A percentile compares a stretch with the other conserved stretches of the same genome.
Conservation (phyloP, 2,888 invertebrate genomes). For the Apamea monoglypha region DNA sequence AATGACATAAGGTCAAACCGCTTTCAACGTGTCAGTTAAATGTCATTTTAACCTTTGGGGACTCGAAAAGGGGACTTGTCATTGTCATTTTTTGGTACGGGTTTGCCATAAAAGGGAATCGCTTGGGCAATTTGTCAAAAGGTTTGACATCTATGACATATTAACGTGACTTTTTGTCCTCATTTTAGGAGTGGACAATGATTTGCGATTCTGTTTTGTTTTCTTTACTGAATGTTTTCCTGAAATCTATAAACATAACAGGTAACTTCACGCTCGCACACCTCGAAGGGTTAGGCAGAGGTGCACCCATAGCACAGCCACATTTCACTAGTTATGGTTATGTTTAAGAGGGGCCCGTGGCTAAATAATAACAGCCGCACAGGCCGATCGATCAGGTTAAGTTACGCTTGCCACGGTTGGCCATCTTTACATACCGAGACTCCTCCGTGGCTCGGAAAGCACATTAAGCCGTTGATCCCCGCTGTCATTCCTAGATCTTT, state of each 20-base stretch:
- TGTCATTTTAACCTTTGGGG: slow-evolving; percentile 27
- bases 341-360: too few species aligned
- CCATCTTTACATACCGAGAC: too few species aligned
- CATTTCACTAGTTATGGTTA: not conserved
- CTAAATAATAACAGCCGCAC: too few species aligned
- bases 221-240: slow-evolving; percentile 1
- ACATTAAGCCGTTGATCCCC: too few species aligned
- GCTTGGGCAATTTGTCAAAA: slow-evolving; percentile 39
- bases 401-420: too few species aligned
- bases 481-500: too few species aligned
- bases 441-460: too few species aligned
- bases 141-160: slow-evolving; percentile 35
- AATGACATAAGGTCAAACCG: slow-evolving; percentile 15
- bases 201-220: slow-evolving; percentile 27
- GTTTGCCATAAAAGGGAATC: slow-evolving; percentile 16
- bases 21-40: slow-evolving; percentile 22
- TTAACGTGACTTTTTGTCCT: slow-evolving; percentile 22
- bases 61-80: slow-evolving; percentile 17
- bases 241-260: not conserved
- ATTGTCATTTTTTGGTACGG: slow-evolving; percentile 17
- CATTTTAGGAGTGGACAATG: slow-evolving; percentile 15
- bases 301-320: not conserved
- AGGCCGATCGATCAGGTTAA: too few species aligned
- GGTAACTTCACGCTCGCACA: not conserved
- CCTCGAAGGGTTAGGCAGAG: not conserved